Evolutionary conservation across 2,888 invertebrate genomes (phyloP).

Genomic region (Catocala nupta): DNA sequence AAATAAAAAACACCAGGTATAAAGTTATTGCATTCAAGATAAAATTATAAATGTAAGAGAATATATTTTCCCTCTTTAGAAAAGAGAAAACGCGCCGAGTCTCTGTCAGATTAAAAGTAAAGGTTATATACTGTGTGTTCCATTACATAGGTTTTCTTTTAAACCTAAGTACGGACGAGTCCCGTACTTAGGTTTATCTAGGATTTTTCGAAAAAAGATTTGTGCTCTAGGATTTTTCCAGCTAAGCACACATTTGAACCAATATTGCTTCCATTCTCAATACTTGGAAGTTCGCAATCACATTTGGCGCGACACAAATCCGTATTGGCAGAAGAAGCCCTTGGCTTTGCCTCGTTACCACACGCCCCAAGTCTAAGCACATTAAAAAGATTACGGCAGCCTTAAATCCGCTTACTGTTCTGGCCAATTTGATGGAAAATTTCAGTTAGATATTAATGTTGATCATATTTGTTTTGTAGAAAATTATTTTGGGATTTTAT

Average conservation of each 20-base stretch:
- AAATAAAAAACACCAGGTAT: too few species aligned
- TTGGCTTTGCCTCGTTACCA: slow-evolving; percentile 31
- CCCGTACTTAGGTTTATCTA: too few species aligned
- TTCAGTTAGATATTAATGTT: neutral
- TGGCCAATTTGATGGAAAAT: slow-evolving; percentile 31
- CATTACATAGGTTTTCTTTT: too few species aligned
- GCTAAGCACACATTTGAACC: slow-evolving; percentile 17
- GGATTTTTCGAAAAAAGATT: too few species aligned
- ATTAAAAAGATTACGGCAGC: slow-evolving; percentile 42
- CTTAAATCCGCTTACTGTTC: slow-evolving; percentile 40
- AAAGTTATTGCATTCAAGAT: too few species aligned
- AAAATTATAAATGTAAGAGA: too few species aligned
- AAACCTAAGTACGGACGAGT: too few species aligned
- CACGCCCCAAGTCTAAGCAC: slow-evolving; percentile 28
- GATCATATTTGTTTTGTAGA: slow-evolving; percentile 1
- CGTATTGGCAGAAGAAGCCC: slow-evolving; percentile 43
- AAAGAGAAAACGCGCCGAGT: too few species aligned
- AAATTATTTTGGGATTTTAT: neutral
- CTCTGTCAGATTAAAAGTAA: too few species aligned
- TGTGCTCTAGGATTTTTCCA: neutral
- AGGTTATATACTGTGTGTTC: too few species aligned
- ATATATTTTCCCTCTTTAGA: too few species aligned
- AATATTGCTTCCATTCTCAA: slow-evolving; percentile 38
- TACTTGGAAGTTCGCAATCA: slow-evolving; percentile 45
- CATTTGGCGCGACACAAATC: slow-evolving; percentile 44